phyloP scores from a whole-genome alignment of 1,140 invertebrate species.

The Zaprionus africanus region DNA sequence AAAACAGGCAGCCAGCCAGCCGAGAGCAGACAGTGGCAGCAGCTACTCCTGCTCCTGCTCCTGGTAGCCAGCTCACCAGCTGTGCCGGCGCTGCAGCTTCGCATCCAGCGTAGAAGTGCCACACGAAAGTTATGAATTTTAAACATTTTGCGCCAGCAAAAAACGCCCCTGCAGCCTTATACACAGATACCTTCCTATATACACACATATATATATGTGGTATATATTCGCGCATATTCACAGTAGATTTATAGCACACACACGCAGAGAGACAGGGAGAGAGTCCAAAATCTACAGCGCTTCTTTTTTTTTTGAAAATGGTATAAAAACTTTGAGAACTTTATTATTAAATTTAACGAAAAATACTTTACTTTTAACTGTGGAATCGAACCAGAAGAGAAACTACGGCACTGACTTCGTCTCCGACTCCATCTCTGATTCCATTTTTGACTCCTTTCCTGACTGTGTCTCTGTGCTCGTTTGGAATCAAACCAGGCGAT shows the following conservation, averaged over 20 bases:
- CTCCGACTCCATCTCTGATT: slow-evolving; percentile 1
- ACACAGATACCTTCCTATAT: slow-evolving; percentile 48
- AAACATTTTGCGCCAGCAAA: slow-evolving; percentile 72
- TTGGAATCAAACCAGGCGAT: no score
- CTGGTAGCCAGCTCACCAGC: slow-evolving; percentile 61
- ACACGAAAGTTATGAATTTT: slow-evolving; percentile 81
- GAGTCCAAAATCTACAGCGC: slow-evolving; percentile 51
- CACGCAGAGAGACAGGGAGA: neutral
- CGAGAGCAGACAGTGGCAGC: slow-evolving; percentile 13
- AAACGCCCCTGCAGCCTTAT: slow-evolving; percentile 67
- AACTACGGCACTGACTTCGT: neutral
- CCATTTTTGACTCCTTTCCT: neutral
- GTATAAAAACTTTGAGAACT: slow-evolving; percentile 42
- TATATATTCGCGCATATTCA: slow-evolving; percentile 42
- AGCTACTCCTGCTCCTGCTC: neutral
- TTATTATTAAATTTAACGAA: slow-evolving; percentile 55
- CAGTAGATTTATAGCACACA: slow-evolving; percentile 69
- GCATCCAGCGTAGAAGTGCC: slow-evolving; percentile 54
- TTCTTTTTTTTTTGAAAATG: slow-evolving; percentile 17
- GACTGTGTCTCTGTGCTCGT: neutral
- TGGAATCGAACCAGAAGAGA: slow-evolving; percentile 22
- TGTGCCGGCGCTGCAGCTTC: slow-evolving; percentile 64
- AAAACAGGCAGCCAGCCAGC: slow-evolving; percentile 69
- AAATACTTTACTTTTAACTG: slow-evolving; percentile 23
- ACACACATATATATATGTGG: slow-evolving; percentile 1